These are phyloP conservation scores for Abrostola tripartita DNA, from an alignment of 2,888 invertebrate species.

Conservation along the genomic window DNA sequence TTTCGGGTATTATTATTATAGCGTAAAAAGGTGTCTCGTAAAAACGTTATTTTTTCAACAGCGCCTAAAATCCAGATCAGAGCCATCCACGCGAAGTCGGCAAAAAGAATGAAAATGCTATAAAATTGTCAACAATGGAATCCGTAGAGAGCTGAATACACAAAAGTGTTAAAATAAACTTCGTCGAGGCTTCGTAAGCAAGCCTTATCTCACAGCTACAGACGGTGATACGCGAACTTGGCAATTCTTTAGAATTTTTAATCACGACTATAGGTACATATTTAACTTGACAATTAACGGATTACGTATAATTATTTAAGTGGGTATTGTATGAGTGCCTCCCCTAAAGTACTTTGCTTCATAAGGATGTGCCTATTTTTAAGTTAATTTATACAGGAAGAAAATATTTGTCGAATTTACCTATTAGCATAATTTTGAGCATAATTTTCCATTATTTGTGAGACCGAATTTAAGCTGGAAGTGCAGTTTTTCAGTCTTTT, in stretches of 20 bases:
- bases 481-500: too few relatives aligned
- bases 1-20: too few relatives aligned
- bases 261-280: conserved; percentile 38
- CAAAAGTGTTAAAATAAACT: conserved; percentile 69
- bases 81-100: conserved; percentile 9
- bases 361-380: neutral
- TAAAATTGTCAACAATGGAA: conserved; percentile 65
- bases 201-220: conserved; percentile 74
- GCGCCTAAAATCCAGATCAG: conserved; percentile 20
- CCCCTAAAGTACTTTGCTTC: neutral
- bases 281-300: conserved; percentile 40
- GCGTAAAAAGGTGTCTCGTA: neutral
- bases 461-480: too few relatives aligned
- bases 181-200: conserved; percentile 67
- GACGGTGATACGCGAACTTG: conserved; percentile 68
- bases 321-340: conserved; percentile 25
- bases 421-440: too few relatives aligned
- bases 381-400: too few relatives aligned
- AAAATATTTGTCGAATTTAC: too few relatives aligned
- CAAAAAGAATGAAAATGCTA: conserved; percentile 43
- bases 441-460: too few relatives aligned
- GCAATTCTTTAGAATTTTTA: conserved; percentile 57
- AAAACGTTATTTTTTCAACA: conserved; percentile 1
- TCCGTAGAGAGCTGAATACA: conserved; percentile 61
- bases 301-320: conserved; percentile 56